A percentile compares a stretch with the other conserved stretches of the same genome.
These are phyloP conservation scores for Luperina nickerlii DNA, from an alignment of 2,888 invertebrate species.

Conservation along the genomic window DNA sequence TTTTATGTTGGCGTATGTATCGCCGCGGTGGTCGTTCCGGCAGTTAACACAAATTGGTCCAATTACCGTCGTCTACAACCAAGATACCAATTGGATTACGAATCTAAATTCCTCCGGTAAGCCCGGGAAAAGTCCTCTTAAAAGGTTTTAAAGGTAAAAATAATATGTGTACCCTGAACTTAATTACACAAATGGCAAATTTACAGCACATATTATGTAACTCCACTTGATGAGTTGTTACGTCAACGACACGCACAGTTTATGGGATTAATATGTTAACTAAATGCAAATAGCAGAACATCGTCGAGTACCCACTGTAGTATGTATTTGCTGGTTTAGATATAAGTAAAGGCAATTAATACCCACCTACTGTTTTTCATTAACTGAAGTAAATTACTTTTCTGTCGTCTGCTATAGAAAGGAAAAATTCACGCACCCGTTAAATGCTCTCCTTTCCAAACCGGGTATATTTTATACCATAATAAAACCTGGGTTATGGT, in stretches of 20 bases:
- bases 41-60: constrained; percentile 81
- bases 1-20: constrained; percentile 66
- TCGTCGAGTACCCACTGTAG: constrained; percentile 32
- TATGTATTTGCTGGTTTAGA: constrained; percentile 30
- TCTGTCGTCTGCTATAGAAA: constrained; percentile 6
- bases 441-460: constrained; percentile 12
- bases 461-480: constrained; percentile 40
- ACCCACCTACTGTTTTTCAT: constrained; percentile 17
- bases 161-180: constrained; percentile 44
- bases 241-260: constrained; percentile 78
- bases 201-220: constrained; percentile 59
- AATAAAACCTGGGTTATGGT: constrained; percentile 45
- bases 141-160: constrained; percentile 43
- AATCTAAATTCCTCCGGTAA: constrained; percentile 73
- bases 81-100: constrained; percentile 80
- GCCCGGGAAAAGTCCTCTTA: constrained; percentile 66
- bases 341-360: constrained; percentile 34
- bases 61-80: constrained; percentile 77
- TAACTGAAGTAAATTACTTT: constrained; percentile 15
- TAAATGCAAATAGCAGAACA: constrained; percentile 81
- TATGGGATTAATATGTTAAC: constrained; percentile 85
- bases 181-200: constrained; percentile 62
- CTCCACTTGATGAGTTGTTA: constrained; percentile 72
- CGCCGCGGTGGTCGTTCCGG: constrained; percentile 74
- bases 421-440: not conserved